A percentile compares a stretch with the other conserved stretches of the same genome.
Conservation (phyloP, 2,797 vertebrate species). For the Rallus crepitans region DNA sequence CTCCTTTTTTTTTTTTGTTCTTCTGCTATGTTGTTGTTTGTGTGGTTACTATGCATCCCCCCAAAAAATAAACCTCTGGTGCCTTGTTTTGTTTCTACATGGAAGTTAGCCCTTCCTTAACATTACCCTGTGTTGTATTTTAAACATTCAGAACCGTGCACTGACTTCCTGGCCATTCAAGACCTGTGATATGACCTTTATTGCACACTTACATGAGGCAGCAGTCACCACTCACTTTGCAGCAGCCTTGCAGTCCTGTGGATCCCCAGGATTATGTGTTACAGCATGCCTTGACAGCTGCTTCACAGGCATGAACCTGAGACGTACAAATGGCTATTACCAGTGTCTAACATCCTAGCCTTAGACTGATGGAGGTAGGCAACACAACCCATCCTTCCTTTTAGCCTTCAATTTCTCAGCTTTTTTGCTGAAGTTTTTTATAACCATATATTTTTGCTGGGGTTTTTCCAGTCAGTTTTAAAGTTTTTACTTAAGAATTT, state of each 20-base stretch:
- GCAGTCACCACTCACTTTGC: not conserved
- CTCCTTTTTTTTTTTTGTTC: no score
- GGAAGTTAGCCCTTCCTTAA: not conserved
- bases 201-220: not conserved
- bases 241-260: not conserved
- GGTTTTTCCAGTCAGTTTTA: not conserved
- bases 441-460: not conserved
- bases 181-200: not conserved
- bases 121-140: not conserved
- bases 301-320: not conserved
- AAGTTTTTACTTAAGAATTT: not conserved
- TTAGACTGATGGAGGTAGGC: not conserved
- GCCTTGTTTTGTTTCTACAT: accelerated
- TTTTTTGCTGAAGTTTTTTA: not conserved
- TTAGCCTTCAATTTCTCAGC: not conserved
- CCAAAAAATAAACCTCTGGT: not conserved
- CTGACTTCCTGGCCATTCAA: not conserved
- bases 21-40: not conserved
- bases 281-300: not conserved
- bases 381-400: not conserved
- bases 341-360: not conserved
- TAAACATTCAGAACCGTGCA: not conserved
- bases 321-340: not conserved
- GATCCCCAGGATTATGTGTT: not conserved
- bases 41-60: not conserved